A percentile compares a stretch with the other conserved stretches of the same genome.
phyloP scores from a whole-genome alignment of 2,797 vertebrate genomes.

The Florisuga fusca region DNA sequence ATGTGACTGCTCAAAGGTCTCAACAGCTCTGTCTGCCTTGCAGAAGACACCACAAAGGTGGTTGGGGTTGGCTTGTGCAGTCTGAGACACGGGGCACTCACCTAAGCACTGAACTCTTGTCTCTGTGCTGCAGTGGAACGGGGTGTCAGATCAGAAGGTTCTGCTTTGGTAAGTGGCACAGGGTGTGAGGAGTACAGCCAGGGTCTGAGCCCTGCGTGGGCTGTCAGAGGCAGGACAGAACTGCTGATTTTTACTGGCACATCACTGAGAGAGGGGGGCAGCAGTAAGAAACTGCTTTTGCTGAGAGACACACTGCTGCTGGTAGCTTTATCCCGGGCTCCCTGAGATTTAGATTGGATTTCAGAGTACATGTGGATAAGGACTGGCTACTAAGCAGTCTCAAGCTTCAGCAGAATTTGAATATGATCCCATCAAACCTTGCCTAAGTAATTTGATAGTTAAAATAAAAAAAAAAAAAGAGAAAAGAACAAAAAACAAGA shows the following conservation, averaged over 20 bases:
- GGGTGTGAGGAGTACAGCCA: neutral
- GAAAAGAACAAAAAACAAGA: neutral
- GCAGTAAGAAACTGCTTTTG: neutral
- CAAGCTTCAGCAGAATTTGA: neutral
- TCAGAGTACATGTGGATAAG: neutral
- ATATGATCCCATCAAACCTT: neutral
- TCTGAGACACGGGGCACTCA: too few relatives aligned
- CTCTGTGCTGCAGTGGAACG: neutral
- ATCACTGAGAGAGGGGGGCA: neutral
- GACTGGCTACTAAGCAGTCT: neutral
- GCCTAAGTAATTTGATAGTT: neutral
- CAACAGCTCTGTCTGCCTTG: neutral
- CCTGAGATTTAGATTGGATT: neutral
- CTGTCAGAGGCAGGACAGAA: neutral
- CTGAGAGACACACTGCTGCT: neutral
- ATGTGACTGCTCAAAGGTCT: neutral
- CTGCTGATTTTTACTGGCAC: neutral
- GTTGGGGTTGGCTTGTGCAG: too few relatives aligned
- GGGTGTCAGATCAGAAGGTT: too few relatives aligned
- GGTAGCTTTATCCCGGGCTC: neutral
- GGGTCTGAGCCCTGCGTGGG: neutral
- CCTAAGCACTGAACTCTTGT: too few relatives aligned
- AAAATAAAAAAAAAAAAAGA: neutral
- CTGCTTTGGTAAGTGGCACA: neutral
- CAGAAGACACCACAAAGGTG: neutral